These are phyloP conservation scores for Conchocele bisecta DNA, from an alignment of 2,888 invertebrate species.

Conservation along the genomic window DNA sequence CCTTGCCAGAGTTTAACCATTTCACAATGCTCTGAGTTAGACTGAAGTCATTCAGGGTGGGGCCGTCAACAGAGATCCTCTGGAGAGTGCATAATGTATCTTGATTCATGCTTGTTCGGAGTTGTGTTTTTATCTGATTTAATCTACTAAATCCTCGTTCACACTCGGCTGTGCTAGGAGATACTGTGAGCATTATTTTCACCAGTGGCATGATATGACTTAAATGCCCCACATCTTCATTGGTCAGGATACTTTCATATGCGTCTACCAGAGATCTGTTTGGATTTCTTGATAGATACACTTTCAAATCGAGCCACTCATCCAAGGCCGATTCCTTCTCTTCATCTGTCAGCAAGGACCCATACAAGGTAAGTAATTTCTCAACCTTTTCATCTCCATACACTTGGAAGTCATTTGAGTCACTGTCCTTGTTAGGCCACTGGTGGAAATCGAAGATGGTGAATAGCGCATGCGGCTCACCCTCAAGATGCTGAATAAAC, in stretches of 20 bases:
- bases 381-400: slow-evolving; percentile 3
- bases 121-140: slow-evolving; percentile 3
- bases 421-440: slow-evolving; percentile 4
- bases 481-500: slow-evolving; percentile 7
- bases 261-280: not conserved
- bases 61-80: slow-evolving; percentile 17
- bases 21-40: slow-evolving; percentile 14
- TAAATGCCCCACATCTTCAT: not conserved
- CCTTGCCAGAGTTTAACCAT: slow-evolving; percentile 22
- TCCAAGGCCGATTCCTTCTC: slow-evolving; percentile 5
- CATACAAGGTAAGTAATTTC: not conserved
- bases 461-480: slow-evolving; percentile 17
- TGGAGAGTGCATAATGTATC: slow-evolving; percentile 7
- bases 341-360: not conserved
- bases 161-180: slow-evolving; percentile 43
- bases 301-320: not conserved
- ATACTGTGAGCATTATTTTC: slow-evolving; percentile 26
- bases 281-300: not conserved
- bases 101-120: slow-evolving; percentile 1
- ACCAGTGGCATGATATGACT: slow-evolving; percentile 2
- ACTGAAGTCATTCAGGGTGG: slow-evolving; percentile 10
- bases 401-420: slow-evolving; percentile 1
- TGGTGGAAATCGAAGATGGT: slow-evolving; percentile 11
- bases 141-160: slow-evolving; percentile 26
- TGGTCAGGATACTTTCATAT: not conserved